These are phyloP conservation scores for Saccostrea cuccullata DNA, from an alignment of 1,140 invertebrate genomes.

Conservation along the genomic window DNA sequence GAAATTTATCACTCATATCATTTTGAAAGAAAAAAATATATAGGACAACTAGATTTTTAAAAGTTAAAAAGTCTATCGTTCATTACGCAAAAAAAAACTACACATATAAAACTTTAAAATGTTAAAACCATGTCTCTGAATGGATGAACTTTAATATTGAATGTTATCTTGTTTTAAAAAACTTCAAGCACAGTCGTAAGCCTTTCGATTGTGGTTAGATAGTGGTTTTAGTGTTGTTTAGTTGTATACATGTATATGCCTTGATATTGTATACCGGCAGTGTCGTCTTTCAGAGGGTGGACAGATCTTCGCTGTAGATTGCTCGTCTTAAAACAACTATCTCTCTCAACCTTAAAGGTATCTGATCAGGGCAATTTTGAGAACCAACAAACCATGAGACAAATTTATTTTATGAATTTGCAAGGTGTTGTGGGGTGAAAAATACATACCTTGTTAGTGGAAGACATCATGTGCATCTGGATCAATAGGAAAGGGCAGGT, in stretches of 20 bases:
- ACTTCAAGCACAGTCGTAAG: neutral
- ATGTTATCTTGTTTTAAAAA: slow-evolving; percentile 25
- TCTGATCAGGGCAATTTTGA: neutral
- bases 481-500: neutral
- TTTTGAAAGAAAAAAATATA: too few relatives aligned
- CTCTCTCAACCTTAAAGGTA: slow-evolving; percentile 4
- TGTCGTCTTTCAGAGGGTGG: neutral
- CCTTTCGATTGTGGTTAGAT: neutral
- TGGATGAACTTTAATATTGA: slow-evolving; percentile 11
- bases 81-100: too few relatives aligned
- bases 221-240: neutral
- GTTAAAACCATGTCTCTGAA: neutral
- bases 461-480: neutral
- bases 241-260: neutral
- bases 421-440: neutral
- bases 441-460: neutral
- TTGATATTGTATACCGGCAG: neutral
- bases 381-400: slow-evolving; percentile 16
- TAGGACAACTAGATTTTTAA: too few relatives aligned
- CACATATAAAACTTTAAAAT: too few relatives aligned
- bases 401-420: slow-evolving; percentile 15
- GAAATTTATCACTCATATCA: too few relatives aligned
- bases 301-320: slow-evolving; percentile 10
- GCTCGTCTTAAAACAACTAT: neutral
- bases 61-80: too few relatives aligned